Base-by-base conservation (phyloP, 2,113 vertebrate genomes). In the Heterocephalus glaber region DNA sequence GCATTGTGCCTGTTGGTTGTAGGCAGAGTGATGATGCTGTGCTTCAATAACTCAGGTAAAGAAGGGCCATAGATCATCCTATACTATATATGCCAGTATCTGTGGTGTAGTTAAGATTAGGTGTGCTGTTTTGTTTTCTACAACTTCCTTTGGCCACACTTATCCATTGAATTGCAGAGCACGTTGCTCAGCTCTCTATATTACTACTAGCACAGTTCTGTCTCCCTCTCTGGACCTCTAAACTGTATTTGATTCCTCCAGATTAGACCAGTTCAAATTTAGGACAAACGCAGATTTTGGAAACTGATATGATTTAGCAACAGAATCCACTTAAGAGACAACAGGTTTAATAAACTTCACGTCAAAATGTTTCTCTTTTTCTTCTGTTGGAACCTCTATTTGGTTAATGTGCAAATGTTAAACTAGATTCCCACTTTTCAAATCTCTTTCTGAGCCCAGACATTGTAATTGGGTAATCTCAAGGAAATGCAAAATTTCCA, bases 311-410 rank as follows among this genome's bases (percentile, higher is more conserved):
- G 47, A 70, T 17, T 88, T 87, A 79, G n/a, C 77, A 76, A 54
- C 7, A 89, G 60, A 54, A 74, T 85, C 12, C 26, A 63, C 22
- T 79, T 72, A 87, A 93, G 49, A 82, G 56, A 90, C n/a, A 58
- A 61, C 84, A 89, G 24, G 63, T 49, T 86, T 86, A 85, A 91
- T 86, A 68, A 89, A 85, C 76, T 28, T 68, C 14, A 72, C 60
- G 1, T 89, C 17, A 70, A 92, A 89, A 83, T 77, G 6, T 93
- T 76, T 96, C n/a, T 92, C n/a, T 86, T 81, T 87, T 35, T 95
- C 58, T 9, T 74, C 33, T 68, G 47, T 65, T 86, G 30, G 83
- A 89, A 77, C 81, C 20, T 88, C 20, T 13, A 77, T 52, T 95
- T 92, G n/a, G 14, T 82, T 54, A 82, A 49, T 88, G 35, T 13